Base-by-base conservation (phyloP, 2,113 vertebrate species). In the Epinephelus lanceolatus region DNA sequence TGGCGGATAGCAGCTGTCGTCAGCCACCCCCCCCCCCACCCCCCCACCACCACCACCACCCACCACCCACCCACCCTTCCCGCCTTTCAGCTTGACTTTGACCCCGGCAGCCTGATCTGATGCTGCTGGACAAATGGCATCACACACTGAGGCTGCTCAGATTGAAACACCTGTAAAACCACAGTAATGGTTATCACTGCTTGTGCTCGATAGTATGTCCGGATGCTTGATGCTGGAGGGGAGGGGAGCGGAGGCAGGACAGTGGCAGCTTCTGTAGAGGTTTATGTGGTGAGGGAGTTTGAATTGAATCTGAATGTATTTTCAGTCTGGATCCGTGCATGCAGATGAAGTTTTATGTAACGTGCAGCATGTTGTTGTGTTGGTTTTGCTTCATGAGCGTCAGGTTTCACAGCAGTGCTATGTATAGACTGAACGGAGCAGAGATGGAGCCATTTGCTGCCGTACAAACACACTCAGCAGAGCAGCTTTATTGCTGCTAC, bases 361-460 rank as follows among this genome's bases (percentile, higher is more conserved):
- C 12, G 5, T 11, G 49, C 52, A n/a, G 52, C 7, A 18, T 40
- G 56, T 25, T 40, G 56, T 25, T 53, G 45, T 73, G 53, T 65
- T 27, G 59, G 27, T 56, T 49, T 37, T 23, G 12, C 30, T 55
- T 51, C 17, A 9, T 0, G 11, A 40, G 83, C 62, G 14, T 90
- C 86, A 75, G 71, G 76, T 90, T 90, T 88, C 86, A 86, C 37
- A 51, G 60, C 78, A 9, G 71, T 57, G 62, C 76, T 85, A 86
- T 77, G 71, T 82, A 70, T 90, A 90, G 81, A 69, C 78, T 23
- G 62, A 52, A 42, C 3, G 25, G 25, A 37, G 33, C 3, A 21
- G 37, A 37, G 33, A 37, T 37, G 33, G 33, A 42, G 18, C 19
- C 57, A 27, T 76, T 68, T 79, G 76, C 45, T 70, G 67, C 52